Percentiles rank a stretch among this genome's conserved stretches.
Evolutionary conservation across 2,888 invertebrate genomes (phyloP).

Genomic region (Caenorhabditis becei): DNA sequence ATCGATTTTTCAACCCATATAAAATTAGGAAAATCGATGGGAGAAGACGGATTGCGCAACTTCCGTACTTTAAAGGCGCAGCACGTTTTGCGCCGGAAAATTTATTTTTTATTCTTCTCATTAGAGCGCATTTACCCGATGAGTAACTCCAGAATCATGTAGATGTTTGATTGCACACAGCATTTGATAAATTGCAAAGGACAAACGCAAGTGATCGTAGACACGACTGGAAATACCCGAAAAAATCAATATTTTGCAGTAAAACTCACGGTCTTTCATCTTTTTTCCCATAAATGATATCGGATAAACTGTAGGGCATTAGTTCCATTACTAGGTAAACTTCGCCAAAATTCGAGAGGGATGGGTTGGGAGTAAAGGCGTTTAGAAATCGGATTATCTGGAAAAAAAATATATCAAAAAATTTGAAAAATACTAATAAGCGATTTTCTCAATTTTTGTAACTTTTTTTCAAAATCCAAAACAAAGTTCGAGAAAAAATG

Average conservation of each 20-base stretch:
- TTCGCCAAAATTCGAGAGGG: slow-evolving; percentile 98
- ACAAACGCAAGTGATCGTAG: slow-evolving; percentile 86
- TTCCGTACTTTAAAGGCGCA: too few species aligned
- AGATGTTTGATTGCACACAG: slow-evolving; percentile 99
- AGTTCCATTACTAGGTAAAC: slow-evolving; percentile 95
- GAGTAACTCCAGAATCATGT: slow-evolving; percentile 91
- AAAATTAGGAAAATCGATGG: too few species aligned
- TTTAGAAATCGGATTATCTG: slow-evolving; percentile 94
- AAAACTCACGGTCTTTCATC: too few species aligned
- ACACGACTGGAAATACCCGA: slow-evolving; percentile 86
- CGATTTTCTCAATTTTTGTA: too few species aligned
- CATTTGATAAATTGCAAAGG: slow-evolving; percentile 89
- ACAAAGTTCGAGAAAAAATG: too few species aligned
- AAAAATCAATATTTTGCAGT: too few species aligned
- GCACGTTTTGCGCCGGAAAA: too few species aligned
- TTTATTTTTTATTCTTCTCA: neutral
- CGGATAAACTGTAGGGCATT: slow-evolving; percentile 71
- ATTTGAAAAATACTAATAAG: too few species aligned
- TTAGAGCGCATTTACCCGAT: slow-evolving; percentile 71
- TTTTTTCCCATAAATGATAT: slow-evolving; percentile 57
- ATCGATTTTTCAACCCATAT: too few species aligned
- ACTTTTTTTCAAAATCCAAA: too few species aligned
- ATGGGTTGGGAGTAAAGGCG: slow-evolving; percentile 98
- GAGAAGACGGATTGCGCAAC: too few species aligned
- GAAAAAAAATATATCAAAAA: slow-evolving; percentile 34